Conservation (phyloP, 2,888 invertebrate species). For the Pachydiplax longipennis region DNA sequence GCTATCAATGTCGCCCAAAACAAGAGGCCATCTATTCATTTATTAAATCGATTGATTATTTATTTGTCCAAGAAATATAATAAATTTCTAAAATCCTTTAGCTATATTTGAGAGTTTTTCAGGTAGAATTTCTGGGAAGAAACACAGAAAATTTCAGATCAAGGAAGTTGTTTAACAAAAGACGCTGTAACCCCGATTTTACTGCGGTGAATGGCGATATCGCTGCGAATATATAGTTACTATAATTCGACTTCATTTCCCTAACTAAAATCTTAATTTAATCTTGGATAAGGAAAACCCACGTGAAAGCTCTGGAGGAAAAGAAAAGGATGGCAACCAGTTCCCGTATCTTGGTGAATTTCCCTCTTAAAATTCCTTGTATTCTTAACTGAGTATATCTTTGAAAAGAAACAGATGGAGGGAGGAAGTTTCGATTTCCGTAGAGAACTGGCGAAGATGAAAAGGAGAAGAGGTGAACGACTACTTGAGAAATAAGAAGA, state of each 20-base stretch:
- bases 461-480: background rate
- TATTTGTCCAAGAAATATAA: too few relatives aligned
- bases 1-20: too few relatives aligned
- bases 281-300: background rate
- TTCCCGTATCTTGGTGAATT: background rate
- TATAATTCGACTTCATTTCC: background rate
- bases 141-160: too few relatives aligned
- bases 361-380: background rate
- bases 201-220: too few relatives aligned
- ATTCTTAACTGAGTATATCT: background rate
- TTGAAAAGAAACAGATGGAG: background rate
- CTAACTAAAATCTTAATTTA: background rate
- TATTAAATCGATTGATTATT: too few relatives aligned
- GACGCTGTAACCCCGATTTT: too few relatives aligned
- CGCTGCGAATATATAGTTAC: too few relatives aligned
- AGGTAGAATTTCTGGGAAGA: too few relatives aligned
- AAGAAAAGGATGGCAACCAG: background rate
- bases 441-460: background rate
- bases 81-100: too few relatives aligned
- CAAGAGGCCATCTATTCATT: too few relatives aligned
- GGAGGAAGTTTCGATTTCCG: background rate
- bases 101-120: too few relatives aligned
- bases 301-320: background rate
- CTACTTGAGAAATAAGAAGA: background rate
- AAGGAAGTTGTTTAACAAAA: too few relatives aligned